Evolutionary conservation across 2,113 vertebrate genomes (phyloP), one percentile per base, ranked within the genome.

Genomic region (Salvelinus alpinus): DNA sequence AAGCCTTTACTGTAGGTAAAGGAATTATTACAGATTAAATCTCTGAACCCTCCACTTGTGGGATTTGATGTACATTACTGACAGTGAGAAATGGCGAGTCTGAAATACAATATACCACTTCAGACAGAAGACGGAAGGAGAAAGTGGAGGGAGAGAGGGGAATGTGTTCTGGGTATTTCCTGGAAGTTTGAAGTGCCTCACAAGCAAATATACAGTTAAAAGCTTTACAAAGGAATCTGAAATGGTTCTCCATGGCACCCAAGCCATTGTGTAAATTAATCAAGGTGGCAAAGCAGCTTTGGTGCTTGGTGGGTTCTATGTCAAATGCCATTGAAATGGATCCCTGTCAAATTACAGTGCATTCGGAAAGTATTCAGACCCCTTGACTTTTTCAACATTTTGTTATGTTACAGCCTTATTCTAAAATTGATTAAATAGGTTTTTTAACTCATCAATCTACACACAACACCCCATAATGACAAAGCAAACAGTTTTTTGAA

Each of bases 41-140:
- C 90, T 93, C 89, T 91, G 92, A 91, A 87, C 82, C 83, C 84
- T 78, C 85, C 87, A 85, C 88, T 89, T 87, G 83, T 84, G 89
- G 90, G 88, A 92, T 90, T 84, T 90, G 88, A 92, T 91, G 88
- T 89, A 84, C 91, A 90, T 94, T 93, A 93, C 89, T 91, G 92
- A 93, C 91, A 93, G 87, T 92, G 91, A 94, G 87, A 90, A 92
- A 94, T 92, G 89, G 86, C 81, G 86, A 79, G 88, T 83, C 78
- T 91, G 92, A 94, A 94, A 94, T 80, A 89, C 84, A 91, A 93
- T 92, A 92, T 89, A 86, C 87, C 87, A 90, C 89, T 92, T 87
- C 77, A 70, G 79, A 67, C 68, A 68, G 70, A 81, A 87, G 85
- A 87, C 72, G 73, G 78, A 78, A 83, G 70, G 34, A 80, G 24